Conservation (phyloP, 2,888 invertebrate species). For the Mimachlamys varia region DNA sequence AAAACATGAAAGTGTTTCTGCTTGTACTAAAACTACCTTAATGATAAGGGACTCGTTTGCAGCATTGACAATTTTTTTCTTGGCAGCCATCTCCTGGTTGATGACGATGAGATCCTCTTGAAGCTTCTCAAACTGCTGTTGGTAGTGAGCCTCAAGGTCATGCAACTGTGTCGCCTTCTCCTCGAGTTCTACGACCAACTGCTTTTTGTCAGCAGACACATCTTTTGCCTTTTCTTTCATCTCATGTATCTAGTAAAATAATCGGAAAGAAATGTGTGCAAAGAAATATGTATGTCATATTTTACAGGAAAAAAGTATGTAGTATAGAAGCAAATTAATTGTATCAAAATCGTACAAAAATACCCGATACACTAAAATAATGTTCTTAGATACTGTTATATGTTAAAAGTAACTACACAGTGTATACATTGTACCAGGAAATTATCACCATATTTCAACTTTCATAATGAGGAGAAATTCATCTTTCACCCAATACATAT, state of each 20-base stretch:
- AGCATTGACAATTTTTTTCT: conserved; percentile 64
- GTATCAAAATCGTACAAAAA: no score
- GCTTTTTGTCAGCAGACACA: conserved; percentile 60
- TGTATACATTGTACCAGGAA: no score
- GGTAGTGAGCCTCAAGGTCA: conserved; percentile 65
- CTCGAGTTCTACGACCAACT: conserved; percentile 60
- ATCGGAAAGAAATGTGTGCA: background rate
- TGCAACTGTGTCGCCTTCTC: conserved; percentile 61
- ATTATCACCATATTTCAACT: no score
- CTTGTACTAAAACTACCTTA: conserved; percentile 61
- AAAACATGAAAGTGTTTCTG: background rate
- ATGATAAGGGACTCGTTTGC: conserved; percentile 71
- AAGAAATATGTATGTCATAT: background rate
- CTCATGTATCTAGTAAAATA: conserved; percentile 53
- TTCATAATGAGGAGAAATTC: no score
- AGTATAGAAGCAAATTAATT: no score
- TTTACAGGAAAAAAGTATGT: no score
- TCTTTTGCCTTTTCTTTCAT: conserved; percentile 62
- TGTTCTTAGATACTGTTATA: no score
- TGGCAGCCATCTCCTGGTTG: conserved; percentile 65
- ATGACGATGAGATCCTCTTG: conserved; percentile 67
- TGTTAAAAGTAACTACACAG: no score
- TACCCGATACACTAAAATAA: no score
- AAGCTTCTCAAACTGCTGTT: conserved; percentile 65
- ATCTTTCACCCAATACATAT: no score